These are phyloP conservation scores for Polietes domitor DNA, from an alignment of 2,888 invertebrate genomes.

Conservation along the genomic window DNA sequence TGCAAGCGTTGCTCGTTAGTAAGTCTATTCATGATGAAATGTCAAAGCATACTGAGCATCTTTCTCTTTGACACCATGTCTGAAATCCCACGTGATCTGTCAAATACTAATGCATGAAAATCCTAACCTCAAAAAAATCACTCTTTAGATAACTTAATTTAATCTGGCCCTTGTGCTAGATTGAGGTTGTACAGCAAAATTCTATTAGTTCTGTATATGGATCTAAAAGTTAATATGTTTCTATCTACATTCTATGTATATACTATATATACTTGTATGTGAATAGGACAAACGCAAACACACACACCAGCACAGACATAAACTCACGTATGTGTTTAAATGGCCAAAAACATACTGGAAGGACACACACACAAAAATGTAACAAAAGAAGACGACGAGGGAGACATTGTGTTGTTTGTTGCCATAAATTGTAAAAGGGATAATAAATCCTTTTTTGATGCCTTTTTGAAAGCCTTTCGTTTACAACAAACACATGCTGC, in stretches of 20 bases:
- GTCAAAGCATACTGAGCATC: no score
- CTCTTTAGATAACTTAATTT: neutral
- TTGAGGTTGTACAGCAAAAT: neutral
- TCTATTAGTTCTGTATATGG: neutral
- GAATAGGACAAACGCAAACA: no score
- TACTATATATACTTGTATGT: no score
- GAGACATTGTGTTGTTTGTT: slow-evolving; percentile 18
- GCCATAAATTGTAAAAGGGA: slow-evolving; percentile 66
- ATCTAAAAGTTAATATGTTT: no score
- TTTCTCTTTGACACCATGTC: no score
- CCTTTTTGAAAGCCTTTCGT: slow-evolving; percentile 68
- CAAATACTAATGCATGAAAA: no score
- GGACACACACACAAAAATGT: neutral
- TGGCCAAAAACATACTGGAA: neutral
- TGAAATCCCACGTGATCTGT: no score
- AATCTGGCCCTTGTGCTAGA: neutral
- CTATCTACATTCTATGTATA: no score
- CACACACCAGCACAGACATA: neutral
- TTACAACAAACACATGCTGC: slow-evolving; percentile 44
- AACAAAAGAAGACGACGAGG: neutral
- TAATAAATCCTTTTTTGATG: slow-evolving; percentile 75
- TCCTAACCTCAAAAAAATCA: no score
- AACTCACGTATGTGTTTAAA: neutral
- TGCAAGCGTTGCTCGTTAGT: no score
- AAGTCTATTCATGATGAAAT: no score